A percentile compares a stretch with the other conserved stretches of the same genome.
Conservation (phyloP, 2,888 invertebrate species). For the Carpatolechia fugitivella region DNA sequence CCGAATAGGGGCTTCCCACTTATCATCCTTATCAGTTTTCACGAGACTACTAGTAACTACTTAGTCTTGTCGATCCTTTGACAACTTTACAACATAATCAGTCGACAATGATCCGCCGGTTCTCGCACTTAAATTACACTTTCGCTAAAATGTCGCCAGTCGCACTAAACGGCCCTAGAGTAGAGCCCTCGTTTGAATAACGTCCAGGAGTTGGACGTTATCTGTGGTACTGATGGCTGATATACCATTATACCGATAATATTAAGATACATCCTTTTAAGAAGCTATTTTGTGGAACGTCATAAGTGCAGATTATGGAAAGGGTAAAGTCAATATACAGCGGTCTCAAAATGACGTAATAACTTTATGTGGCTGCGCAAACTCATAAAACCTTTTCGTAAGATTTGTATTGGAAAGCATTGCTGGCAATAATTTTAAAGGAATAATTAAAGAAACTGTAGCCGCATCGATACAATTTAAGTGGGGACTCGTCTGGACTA, state of each 20-base stretch:
- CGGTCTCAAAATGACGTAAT: no score
- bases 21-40: neutral
- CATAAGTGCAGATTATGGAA: no score
- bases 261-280: neutral
- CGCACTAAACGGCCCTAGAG: neutral
- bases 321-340: no score
- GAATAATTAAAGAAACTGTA: constrained; percentile 21
- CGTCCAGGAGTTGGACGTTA: constrained; percentile 12
- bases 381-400: no score
- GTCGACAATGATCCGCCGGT: constrained; percentile 20
- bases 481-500: constrained; percentile 28
- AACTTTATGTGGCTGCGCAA: no score
- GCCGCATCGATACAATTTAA: constrained; percentile 30
- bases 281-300: no score
- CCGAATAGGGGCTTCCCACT: neutral
- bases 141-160: constrained; percentile 3
- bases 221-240: neutral
- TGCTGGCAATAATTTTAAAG: neutral
- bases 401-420: neutral
- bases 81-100: constrained; percentile 24
- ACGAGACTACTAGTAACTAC: neutral
- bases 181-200: constrained; percentile 5
- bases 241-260: neutral
- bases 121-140: constrained; percentile 8
- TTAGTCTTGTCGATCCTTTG: constrained; percentile 1